Evolutionary conservation across 2,888 invertebrate species (phyloP).

Genomic region (Tipula helvola): DNA sequence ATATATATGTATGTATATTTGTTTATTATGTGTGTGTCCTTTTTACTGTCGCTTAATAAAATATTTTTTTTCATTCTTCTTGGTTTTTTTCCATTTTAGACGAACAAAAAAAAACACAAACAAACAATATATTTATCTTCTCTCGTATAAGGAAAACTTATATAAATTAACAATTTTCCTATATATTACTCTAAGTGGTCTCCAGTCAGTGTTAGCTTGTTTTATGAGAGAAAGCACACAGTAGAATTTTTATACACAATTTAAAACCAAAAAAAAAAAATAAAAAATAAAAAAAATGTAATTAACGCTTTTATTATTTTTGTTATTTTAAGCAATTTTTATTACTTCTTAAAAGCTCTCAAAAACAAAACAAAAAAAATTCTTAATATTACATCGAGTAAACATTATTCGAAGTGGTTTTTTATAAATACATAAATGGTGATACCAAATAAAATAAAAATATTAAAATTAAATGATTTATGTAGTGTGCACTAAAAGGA

Average conservation of each 20-base stretch:
- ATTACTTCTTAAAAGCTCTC: background rate
- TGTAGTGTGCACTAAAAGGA: background rate
- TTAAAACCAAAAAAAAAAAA: background rate
- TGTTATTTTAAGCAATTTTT: background rate
- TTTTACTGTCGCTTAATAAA: slow-evolving; percentile 1
- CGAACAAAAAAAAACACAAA: background rate
- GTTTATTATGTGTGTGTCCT: slow-evolving; percentile 1
- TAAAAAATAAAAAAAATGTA: background rate
- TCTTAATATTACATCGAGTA: background rate
- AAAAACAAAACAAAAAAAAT: background rate
- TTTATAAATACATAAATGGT: background rate
- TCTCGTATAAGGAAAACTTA: slow-evolving; percentile 1
- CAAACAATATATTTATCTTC: background rate
- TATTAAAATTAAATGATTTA: background rate
- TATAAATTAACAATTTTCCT: background rate
- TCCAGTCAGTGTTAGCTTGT: slow-evolving; percentile 4
- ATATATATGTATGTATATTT: background rate
- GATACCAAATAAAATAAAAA: background rate
- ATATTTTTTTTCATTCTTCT: slow-evolving; percentile 4
- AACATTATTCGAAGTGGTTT: background rate
- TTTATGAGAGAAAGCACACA: background rate
- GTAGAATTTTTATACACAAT: background rate
- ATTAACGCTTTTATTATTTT: background rate
- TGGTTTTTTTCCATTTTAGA: background rate
- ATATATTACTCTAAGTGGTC: background rate